phyloP scores from a whole-genome alignment of 2,888 invertebrate genomes.

The Gymnocheta viridis region DNA sequence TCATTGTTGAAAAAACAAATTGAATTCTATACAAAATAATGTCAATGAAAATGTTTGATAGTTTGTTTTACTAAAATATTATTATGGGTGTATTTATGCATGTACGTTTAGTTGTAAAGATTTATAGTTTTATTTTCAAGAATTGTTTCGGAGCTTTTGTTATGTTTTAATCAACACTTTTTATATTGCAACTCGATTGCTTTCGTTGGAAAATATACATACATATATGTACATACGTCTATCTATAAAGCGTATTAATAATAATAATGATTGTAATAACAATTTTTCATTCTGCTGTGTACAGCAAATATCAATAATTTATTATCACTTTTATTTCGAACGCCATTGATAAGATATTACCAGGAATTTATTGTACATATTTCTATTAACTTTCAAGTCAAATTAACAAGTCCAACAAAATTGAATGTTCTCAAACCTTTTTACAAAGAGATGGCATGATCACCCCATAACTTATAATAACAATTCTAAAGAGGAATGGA shows the following conservation, averaged over 20 bases:
- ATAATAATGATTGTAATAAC: no score
- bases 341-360: slow-evolving; percentile 53
- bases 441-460: neutral
- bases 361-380: neutral
- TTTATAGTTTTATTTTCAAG: slow-evolving; percentile 27
- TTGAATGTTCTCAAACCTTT: neutral
- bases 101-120: neutral
- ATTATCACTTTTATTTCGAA: slow-evolving; percentile 43
- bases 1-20: neutral
- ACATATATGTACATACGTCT: neutral
- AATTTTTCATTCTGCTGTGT: neutral
- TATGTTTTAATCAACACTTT: slow-evolving; percentile 3
- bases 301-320: no score
- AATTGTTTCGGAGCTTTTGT: neutral
- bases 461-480: neutral
- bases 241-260: no score
- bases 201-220: neutral
- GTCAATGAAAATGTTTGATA: neutral
- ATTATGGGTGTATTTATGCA: neutral
- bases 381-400: neutral
- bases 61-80: neutral
- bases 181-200: slow-evolving; percentile 19
- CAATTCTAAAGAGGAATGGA: neutral
- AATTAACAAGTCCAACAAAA: neutral
- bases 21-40: neutral